These are phyloP conservation scores for Frankliniella intonsa DNA, from an alignment of 2,888 invertebrate species.

Conservation along the genomic window DNA sequence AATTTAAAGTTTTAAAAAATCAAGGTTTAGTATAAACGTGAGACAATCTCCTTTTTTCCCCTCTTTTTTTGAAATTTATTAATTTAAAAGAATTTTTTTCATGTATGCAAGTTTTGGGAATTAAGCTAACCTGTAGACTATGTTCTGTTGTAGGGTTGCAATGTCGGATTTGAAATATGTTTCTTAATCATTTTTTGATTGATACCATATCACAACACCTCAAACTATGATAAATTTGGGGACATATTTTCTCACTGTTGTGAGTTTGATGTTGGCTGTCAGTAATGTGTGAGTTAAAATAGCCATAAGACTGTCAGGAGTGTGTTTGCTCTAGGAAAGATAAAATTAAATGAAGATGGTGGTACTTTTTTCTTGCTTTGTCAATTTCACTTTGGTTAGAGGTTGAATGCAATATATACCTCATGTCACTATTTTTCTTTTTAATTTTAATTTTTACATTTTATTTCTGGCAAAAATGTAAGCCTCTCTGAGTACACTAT, in stretches of 20 bases:
- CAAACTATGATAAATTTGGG: constrained; percentile 19
- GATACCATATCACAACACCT: not conserved
- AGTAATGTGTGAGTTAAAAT: not conserved
- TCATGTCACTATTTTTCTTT: too few relatives aligned
- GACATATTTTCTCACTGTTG: not conserved
- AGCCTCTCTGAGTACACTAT: too few relatives aligned
- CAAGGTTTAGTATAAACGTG: too few relatives aligned
- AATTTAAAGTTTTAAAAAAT: not conserved
- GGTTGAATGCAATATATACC: not conserved
- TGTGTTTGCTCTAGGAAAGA: not conserved
- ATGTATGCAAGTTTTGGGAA: not conserved
- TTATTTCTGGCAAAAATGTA: not conserved
- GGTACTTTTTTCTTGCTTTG: not conserved
- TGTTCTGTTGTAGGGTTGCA: too few relatives aligned
- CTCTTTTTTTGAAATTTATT: not conserved
- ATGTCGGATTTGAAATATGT: not conserved
- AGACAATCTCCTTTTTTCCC: not conserved
- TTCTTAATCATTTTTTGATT: not conserved
- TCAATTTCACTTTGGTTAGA: not conserved
- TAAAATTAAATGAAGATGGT: too few relatives aligned
- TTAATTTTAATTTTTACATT: not conserved
- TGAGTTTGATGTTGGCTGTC: too few relatives aligned
- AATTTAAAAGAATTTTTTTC: not conserved
- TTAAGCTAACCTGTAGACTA: not conserved
- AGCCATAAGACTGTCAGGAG: not conserved